These are phyloP conservation scores for Lycopodina hypogea DNA, from an alignment of 37 sponge, comb jelly and placozoan species.

Conservation along the genomic window DNA sequence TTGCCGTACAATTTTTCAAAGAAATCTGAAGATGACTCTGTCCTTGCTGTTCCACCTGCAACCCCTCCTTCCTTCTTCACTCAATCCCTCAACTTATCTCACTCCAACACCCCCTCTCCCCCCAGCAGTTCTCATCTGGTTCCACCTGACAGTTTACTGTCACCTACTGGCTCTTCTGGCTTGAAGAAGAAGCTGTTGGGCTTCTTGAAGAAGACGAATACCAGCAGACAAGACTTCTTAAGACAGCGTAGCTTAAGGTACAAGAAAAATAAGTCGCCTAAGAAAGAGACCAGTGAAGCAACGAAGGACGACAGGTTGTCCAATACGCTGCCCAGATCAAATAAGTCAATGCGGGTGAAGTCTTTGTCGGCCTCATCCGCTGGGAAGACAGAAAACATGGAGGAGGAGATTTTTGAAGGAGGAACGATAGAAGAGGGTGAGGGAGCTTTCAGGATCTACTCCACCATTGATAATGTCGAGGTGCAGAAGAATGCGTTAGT, in stretches of 20 bases:
- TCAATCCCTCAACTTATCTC: neutral
- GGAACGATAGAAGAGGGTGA: neutral
- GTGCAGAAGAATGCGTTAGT: neutral
- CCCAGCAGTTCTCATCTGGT: neutral
- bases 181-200: slow-evolving; percentile 10
- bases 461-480: neutral
- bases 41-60: neutral
- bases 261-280: neutral
- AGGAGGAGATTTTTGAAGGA: neutral
- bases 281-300: neutral
- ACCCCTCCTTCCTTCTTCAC: neutral
- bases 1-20: neutral
- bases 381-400: neutral
- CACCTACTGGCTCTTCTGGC: neutral
- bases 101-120: neutral
- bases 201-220: neutral
- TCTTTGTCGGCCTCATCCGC: neutral
- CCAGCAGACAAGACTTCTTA: neutral
- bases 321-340: neutral
- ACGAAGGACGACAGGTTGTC: neutral
- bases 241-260: neutral
- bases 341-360: too few species aligned
- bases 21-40: neutral
- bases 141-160: too few species aligned
- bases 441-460: slow-evolving; percentile 16